Evolutionary conservation across 2,888 invertebrate species (phyloP).

Genomic region (Acrobasis suavella): DNA sequence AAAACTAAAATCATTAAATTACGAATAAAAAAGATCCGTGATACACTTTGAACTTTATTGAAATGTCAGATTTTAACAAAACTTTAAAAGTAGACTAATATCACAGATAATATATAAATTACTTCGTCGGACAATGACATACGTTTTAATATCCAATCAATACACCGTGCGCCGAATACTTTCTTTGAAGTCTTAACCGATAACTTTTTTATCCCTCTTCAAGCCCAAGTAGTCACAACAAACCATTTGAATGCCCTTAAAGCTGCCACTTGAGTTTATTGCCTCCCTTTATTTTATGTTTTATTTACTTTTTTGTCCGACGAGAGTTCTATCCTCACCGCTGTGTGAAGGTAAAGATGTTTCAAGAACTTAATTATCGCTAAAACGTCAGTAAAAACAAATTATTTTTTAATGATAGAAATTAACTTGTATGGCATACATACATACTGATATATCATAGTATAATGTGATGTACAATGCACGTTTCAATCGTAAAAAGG

Average conservation of each 20-base stretch:
- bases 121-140: background rate
- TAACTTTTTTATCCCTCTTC: constrained; percentile 66
- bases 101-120: no score
- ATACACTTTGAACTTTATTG: no score
- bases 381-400: constrained; percentile 7
- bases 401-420: background rate
- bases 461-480: background rate
- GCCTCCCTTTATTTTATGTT: constrained; percentile 62
- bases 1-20: no score
- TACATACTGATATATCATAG: background rate
- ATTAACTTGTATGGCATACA: background rate
- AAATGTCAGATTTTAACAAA: no score
- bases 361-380: constrained; percentile 12
- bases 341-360: constrained; percentile 14
- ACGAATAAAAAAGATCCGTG: no score
- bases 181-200: constrained; percentile 66
- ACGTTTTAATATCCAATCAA: constrained; percentile 7
- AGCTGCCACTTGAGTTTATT: constrained; percentile 71
- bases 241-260: constrained; percentile 73
- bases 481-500: background rate
- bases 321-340: constrained; percentile 30
- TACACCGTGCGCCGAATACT: constrained; percentile 31
- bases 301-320: constrained; percentile 60
- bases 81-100: no score
- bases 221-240: constrained; percentile 74